Evolutionary conservation across 2,113 vertebrate genomes (phyloP), one percentile per base, ranked within the genome.

Genomic region (Callipepla squamata): DNA sequence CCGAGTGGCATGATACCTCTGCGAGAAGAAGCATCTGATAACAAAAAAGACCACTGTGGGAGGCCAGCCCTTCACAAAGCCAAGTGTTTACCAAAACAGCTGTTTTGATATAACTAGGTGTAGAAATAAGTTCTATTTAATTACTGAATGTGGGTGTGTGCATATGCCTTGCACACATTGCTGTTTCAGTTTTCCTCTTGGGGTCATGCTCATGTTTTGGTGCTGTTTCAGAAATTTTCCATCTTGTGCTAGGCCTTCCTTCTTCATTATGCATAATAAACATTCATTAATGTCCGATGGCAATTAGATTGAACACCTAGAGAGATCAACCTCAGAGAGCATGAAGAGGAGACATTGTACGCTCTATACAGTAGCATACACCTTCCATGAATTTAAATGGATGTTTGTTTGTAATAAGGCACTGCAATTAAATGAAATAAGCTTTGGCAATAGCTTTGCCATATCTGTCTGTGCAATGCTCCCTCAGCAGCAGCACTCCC

Each of bases 341-440:
- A 62, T 58, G 73, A 89, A 78, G 36, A 14, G 47, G 53, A 93
- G 47, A 38, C 44, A 51, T 42, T 51, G 65, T 44, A 22, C 12
- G 32, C 40, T 68, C 74, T 72, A 8, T 89, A 89, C 93, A 95
- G 80, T 81, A 87, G 11, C 25, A 32, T 84, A 51, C 58, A 72
- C 44, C 48, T 91, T 93, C 81, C 57, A 76, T 59, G 47, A 75
- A 55, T 57, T 78, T 34, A 44, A 83, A 67, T 38, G 74, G 47
- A 48, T 67, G 40, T 67, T 89, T 81, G 57, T 81, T 62, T n/a
- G 89, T 89, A 79, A 80, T 13, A 13, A 81, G 51, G 34, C 62
- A 55, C 66, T 65, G 74, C 76, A 94, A 93, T 91, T 92, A 94
- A 59, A 81, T 79, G 21, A 89, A 91, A 94, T 84, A 87, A 91